Evolutionary conservation across 2,113 vertebrate genomes (phyloP).

Genomic region (Paraplagusia blochii): DNA sequence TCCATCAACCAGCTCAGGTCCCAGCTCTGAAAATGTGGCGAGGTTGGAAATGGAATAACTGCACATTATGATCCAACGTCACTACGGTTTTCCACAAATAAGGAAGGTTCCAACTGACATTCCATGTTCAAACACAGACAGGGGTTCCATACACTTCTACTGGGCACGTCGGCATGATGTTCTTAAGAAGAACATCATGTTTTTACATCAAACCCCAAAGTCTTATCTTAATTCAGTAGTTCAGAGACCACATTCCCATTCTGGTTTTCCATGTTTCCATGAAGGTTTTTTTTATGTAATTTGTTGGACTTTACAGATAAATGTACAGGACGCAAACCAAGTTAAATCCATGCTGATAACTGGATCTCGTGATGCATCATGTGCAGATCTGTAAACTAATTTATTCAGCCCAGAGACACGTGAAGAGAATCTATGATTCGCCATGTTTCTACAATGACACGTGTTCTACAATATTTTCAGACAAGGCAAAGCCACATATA

Average conservation of each 20-base stretch:
- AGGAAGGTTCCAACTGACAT: constrained; percentile 38
- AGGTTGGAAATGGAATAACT: constrained; percentile 53
- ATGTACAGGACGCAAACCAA: neutral
- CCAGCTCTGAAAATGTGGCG: constrained; percentile 19
- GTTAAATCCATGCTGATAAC: constrained; percentile 1
- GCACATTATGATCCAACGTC: constrained; percentile 43
- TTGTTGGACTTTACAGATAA: neutral
- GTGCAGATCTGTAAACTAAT: constrained; percentile 16
- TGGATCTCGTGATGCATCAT: constrained; percentile 7
- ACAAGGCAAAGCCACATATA: too few species aligned
- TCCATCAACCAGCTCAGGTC: constrained; percentile 50
- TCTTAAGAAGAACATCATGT: constrained; percentile 3
- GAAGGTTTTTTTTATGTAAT: too few species aligned
- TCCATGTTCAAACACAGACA: neutral
- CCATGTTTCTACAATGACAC: too few species aligned
- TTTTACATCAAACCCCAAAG: constrained; percentile 5
- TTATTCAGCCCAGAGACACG: constrained; percentile 5
- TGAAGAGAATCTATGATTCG: neutral
- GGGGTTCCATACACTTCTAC: constrained; percentile 15
- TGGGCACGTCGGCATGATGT: constrained; percentile 1
- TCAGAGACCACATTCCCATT: neutral
- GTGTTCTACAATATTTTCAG: too few species aligned
- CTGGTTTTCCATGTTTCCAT: neutral
- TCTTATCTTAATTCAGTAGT: neutral
- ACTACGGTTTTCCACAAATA: constrained; percentile 46